Evolutionary conservation across 2,797 vertebrate genomes (phyloP).

Genomic region (Gambelia wislizenii): DNA sequence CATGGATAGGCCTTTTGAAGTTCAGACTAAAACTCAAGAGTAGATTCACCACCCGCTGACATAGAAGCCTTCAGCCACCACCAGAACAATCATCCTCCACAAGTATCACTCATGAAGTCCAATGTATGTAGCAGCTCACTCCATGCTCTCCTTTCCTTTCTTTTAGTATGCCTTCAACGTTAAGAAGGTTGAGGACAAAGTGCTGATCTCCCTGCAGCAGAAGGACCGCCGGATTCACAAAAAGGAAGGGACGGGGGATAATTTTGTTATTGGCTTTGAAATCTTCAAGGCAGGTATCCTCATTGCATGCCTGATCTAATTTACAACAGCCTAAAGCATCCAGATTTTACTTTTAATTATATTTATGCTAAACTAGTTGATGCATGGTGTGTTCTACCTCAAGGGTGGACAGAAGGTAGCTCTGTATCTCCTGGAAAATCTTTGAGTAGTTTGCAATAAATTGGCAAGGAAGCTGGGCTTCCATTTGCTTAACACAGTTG

Average conservation of each 20-base stretch:
- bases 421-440: neutral
- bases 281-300: slow-evolving; percentile 86
- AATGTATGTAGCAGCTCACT: neutral
- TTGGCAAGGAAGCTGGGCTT: neutral
- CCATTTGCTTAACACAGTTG: neutral
- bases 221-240: slow-evolving; percentile 87
- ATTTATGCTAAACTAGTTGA: neutral
- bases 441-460: neutral
- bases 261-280: slow-evolving; percentile 87
- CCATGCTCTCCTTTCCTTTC: slow-evolving; percentile 33
- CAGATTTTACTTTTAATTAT: neutral
- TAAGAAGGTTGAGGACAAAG: slow-evolving; percentile 86
- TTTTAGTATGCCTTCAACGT: slow-evolving; percentile 90
- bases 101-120: too few relatives aligned
- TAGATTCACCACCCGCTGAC: too few relatives aligned
- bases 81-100: too few relatives aligned
- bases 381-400: neutral
- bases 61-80: too few relatives aligned
- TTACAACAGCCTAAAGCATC: neutral
- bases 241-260: slow-evolving; percentile 85
- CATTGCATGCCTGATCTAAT: neutral
- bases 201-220: slow-evolving; percentile 91
- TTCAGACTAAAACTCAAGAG: too few relatives aligned
- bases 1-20: too few relatives aligned
- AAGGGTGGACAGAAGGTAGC: neutral